Evolutionary conservation across 2,888 invertebrate genomes (phyloP).

Genomic region (Tipula vernalis): DNA sequence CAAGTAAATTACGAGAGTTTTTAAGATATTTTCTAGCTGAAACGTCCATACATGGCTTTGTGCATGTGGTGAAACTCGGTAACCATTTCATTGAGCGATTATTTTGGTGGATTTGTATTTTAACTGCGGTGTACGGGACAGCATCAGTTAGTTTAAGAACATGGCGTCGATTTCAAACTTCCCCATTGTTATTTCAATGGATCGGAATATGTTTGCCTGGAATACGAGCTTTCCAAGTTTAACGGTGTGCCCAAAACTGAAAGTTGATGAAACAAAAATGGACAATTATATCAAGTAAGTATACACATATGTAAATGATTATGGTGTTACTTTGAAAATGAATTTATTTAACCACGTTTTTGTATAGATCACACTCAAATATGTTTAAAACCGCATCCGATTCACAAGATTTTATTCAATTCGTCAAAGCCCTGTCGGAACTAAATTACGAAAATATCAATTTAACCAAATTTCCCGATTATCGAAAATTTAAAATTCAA

Average conservation of each 20-base stretch:
- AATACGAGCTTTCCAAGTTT: constrained; percentile 56
- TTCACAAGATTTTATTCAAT: constrained; percentile 40
- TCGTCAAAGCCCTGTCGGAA: constrained; percentile 43
- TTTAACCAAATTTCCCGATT: constrained; percentile 20
- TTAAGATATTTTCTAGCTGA: constrained; percentile 24
- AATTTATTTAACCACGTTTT: not conserved
- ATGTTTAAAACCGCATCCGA: constrained; percentile 34
- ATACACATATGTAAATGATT: not conserved
- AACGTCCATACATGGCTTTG: constrained; percentile 33
- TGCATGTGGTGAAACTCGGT: constrained; percentile 31
- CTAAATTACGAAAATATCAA: constrained; percentile 46
- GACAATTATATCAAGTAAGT: constrained; percentile 41
- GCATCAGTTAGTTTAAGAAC: constrained; percentile 45
- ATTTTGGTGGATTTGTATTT: constrained; percentile 44
- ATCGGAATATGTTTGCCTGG: constrained; percentile 58
- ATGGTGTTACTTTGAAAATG: not conserved
- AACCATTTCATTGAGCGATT: constrained; percentile 34
- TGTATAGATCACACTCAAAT: not conserved
- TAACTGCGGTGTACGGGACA: constrained; percentile 41
- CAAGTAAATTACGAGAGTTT: not conserved
- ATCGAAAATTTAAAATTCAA: constrained; percentile 37
- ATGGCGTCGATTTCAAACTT: constrained; percentile 52
- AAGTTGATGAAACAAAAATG: constrained; percentile 42
- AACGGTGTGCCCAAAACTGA: constrained; percentile 50
- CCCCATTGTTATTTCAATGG: constrained; percentile 64